Evolutionary conservation across 2,888 invertebrate species (phyloP), one percentile per base, ranked within the genome.

Genomic region (Stramonita haemastoma): DNA sequence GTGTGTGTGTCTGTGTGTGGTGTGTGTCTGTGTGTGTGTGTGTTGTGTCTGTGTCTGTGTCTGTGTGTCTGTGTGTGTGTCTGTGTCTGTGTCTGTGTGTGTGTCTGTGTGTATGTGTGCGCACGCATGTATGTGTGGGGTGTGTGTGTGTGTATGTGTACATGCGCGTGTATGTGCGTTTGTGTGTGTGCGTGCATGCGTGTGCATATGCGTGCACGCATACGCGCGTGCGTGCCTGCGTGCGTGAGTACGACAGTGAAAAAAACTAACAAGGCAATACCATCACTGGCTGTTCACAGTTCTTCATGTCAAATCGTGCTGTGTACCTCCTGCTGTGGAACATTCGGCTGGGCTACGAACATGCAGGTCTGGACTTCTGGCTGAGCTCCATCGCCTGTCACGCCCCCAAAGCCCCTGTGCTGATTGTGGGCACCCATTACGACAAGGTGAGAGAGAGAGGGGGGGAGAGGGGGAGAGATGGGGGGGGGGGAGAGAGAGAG

Each of bases 311-410:
- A 0, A 95, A 95, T 89, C 93, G 95, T 73, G 96, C 96, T 4
- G 95, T 96, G 15, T 96, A 96, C 90, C 90, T 96, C 36, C 92
- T 96, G 60, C 93, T 96, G 90, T 96, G 96, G 96, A 96, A 96
- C 93, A 95, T 95, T 8, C 93, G 96, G 46, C 94, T 96, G 70
- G 96, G 96, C 8, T 94, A 94, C 90, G 96, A 96, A 87, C 96
- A 96, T 92, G 95, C 96, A 34, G 96, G 96, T 26, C 93, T 96
- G 34, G 95, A 96, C 89, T 96, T 96, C 93, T 96, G 96, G 96
- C 92, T 96, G 29, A 95, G 94, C 86, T 95, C 95, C 46, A 95
- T 96, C 19, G 94, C 94, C 8, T 95, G 95, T 83, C 96, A 96
- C 90, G 96, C 96, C 26, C 96, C 96, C 0, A 95, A 95, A 88